Evolutionary conservation across 1,140 invertebrate genomes (phyloP).

Genomic region (Sinella curviseta): DNA sequence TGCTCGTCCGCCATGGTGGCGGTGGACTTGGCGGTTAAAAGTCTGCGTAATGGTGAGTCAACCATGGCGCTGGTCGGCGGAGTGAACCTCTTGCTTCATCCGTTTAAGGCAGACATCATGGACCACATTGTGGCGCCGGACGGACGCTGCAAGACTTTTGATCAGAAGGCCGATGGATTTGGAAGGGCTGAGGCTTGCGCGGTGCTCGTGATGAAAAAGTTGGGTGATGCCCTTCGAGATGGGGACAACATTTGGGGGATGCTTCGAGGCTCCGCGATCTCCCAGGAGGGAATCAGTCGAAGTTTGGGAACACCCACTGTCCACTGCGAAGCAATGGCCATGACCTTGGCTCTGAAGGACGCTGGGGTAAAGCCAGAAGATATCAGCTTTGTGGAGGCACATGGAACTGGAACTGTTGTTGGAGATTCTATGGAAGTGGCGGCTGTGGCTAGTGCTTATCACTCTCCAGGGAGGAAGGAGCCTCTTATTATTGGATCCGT

Average conservation of each 20-base stretch:
- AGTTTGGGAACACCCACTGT: slow-evolving; percentile 11
- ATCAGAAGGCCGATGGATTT: background rate
- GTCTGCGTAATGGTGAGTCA: background rate
- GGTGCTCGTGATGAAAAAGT: background rate
- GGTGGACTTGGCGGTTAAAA: background rate
- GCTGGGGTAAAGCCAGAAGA: background rate
- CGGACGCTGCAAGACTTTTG: background rate
- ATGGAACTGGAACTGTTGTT: background rate
- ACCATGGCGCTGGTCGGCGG: background rate
- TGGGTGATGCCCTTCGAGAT: background rate
- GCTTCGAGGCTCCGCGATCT: background rate
- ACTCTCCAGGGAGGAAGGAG: background rate
- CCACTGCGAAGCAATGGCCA: background rate
- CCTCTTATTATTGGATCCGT: background rate
- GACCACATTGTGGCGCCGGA: background rate
- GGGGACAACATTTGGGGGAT: background rate
- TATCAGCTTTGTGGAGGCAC: background rate
- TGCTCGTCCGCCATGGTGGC: background rate
- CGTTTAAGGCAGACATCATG: background rate
- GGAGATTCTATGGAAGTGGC: background rate
- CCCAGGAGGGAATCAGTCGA: background rate
- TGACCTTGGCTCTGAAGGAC: background rate
- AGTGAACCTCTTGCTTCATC: slow-evolving; percentile 2
- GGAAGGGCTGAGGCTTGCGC: background rate
- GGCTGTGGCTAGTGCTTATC: background rate